Percentiles rank a stretch among this genome's conserved stretches.
Evolutionary conservation across 2,113 vertebrate genomes (phyloP).

Genomic region (Syngnathus floridae): DNA sequence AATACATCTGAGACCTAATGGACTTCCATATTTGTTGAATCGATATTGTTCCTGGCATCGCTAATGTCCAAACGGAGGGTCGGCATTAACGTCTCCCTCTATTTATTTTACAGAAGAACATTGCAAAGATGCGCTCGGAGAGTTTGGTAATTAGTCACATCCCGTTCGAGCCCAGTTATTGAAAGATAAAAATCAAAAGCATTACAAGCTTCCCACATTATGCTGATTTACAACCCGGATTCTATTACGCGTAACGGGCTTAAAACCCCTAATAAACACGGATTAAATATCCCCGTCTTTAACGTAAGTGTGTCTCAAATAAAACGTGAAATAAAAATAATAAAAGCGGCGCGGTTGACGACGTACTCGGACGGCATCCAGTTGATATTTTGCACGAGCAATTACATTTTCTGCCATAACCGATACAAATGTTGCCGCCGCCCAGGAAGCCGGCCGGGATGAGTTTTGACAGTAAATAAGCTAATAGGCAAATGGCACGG

Average conservation of each 20-base stretch:
- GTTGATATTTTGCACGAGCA: slow-evolving; percentile 38
- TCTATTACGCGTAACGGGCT: neutral
- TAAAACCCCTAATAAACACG: neutral
- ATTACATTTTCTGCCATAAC: slow-evolving; percentile 37
- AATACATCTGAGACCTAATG: neutral
- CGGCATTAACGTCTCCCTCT: neutral
- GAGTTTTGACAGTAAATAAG: slow-evolving; percentile 60
- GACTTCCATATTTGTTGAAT: slow-evolving; percentile 2
- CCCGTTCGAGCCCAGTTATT: neutral
- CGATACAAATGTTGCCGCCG: slow-evolving; percentile 40
- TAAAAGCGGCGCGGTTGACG: neutral
- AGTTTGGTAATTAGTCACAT: neutral
- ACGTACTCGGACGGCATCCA: slow-evolving; percentile 7
- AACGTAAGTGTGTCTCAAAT: neutral
- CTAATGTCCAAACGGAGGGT: too few relatives aligned
- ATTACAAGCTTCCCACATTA: neutral
- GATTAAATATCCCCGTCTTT: neutral
- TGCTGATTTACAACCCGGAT: neutral
- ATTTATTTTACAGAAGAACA: neutral
- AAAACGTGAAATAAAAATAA: slow-evolving; percentile 9
- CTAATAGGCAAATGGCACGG: slow-evolving; percentile 60
- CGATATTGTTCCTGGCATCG: too few relatives aligned
- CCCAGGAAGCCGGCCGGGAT: slow-evolving; percentile 39
- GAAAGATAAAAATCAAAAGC: neutral
- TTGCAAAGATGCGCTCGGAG: neutral